Base-by-base conservation (phyloP, 2,797 vertebrate genomes). In the Pachyuromys duprasi region DNA sequence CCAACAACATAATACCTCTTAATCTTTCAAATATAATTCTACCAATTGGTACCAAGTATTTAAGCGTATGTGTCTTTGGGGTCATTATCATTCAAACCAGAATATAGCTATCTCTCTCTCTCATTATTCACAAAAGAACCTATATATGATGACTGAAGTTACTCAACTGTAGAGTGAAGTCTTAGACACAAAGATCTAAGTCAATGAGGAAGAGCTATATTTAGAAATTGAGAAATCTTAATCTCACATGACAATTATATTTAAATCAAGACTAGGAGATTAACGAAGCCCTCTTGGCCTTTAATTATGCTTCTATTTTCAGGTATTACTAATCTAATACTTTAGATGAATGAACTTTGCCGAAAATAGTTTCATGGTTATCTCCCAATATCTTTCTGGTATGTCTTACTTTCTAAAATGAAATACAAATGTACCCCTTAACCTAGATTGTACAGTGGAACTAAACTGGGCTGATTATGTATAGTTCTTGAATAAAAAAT, bases 121-220 rank as follows among this genome's bases (percentile, higher is more conserved):
- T 49, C 49, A 49, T 49, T 49, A 11, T 11, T 49, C 49, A 49
- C 49, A 49, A 49, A 49, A 49, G 8, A 49, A 11, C 49, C 49
- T 49, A 49, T 49, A 49, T 49, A 49, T 49, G 49, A 57, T 18
- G 69, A 62, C 1, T 82, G 17, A 69, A 87, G n/a, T 53, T 33
- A 11, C 26, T 13, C 42, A 5, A 8, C 8, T 53, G 15, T 12
- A 49, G 5, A 31, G 3, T 26, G 4, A 14, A 55, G 0, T 0
- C 13, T 39, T 36, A 49, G 1, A 22, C 20, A 28, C 78, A 12
- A 55, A 70, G 8, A 63, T 11, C 1, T 80, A 65, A 89, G 26
- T 57, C 79, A 31, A 5, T 76, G 4, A 62, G 55, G 17, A 90
- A 72, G 24, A 70, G 28, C 33, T 31, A 13, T 72, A 31, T 80